These are phyloP conservation scores for Oncopodura yosiiana DNA, from an alignment of 1,140 invertebrate species.

Conservation along the genomic window DNA sequence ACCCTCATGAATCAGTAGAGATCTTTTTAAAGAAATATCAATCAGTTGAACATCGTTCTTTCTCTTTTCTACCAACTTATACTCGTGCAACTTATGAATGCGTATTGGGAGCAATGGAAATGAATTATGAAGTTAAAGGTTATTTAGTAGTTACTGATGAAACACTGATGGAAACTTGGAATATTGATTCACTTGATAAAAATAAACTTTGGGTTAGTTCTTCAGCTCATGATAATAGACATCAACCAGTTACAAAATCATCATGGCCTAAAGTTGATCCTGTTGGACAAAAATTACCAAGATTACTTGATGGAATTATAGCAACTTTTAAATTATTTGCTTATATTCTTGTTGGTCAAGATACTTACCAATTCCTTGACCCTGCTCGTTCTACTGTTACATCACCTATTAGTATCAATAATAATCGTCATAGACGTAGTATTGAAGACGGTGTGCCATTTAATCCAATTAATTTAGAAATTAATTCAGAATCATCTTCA, in stretches of 20 bases:
- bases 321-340: slow-evolving; percentile 34
- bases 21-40: slow-evolving; percentile 37
- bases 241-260: slow-evolving; percentile 28
- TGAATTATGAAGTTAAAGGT: slow-evolving; percentile 40
- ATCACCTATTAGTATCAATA: too few species aligned
- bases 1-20: slow-evolving; percentile 36
- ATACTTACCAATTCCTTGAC: slow-evolving; percentile 21
- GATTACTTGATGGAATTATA: slow-evolving; percentile 35
- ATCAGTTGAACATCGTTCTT: slow-evolving; percentile 34
- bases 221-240: slow-evolving; percentile 30
- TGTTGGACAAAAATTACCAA: slow-evolving; percentile 36
- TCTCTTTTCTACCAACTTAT: slow-evolving; percentile 38
- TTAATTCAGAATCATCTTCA: background rate
- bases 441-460: background rate
- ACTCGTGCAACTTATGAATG: slow-evolving; percentile 38
- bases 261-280: slow-evolving; percentile 36
- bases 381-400: slow-evolving; percentile 14
- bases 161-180: slow-evolving; percentile 36
- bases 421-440: slow-evolving; percentile 19
- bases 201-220: slow-evolving; percentile 36
- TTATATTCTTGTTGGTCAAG: slow-evolving; percentile 34
- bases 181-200: slow-evolving; percentile 33
- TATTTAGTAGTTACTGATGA: slow-evolving; percentile 38
- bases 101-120: slow-evolving; percentile 38
- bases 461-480: too few species aligned